phyloP scores from a whole-genome alignment of 1,140 invertebrate genomes.

The Chrysopa pallens region DNA sequence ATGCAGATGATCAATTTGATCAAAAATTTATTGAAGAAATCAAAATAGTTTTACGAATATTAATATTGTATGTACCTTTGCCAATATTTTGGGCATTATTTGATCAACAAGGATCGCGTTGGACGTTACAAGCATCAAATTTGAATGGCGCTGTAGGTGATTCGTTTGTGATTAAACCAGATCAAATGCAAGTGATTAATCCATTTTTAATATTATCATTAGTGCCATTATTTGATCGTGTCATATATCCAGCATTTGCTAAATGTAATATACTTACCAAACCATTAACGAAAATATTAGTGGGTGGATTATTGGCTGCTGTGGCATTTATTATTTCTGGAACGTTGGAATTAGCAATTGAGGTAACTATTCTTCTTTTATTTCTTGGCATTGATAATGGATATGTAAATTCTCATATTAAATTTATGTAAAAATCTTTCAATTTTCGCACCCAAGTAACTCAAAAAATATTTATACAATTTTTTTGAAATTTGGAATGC shows the following conservation, averaged over 20 bases:
- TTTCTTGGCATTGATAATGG: too few relatives aligned
- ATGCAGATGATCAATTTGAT: slow-evolving; percentile 57
- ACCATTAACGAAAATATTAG: slow-evolving; percentile 57
- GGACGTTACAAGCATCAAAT: slow-evolving; percentile 84
- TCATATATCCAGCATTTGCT: slow-evolving; percentile 35
- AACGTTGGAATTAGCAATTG: slow-evolving; percentile 59
- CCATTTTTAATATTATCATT: slow-evolving; percentile 69
- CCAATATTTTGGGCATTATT: slow-evolving; percentile 83
- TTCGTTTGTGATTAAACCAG: slow-evolving; percentile 53
- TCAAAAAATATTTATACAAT: too few relatives aligned
- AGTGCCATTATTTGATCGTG: slow-evolving; percentile 72
- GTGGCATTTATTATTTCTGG: slow-evolving; percentile 77
- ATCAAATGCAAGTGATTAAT: slow-evolving; percentile 81
- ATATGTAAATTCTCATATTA: too few relatives aligned
- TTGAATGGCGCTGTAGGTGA: slow-evolving; percentile 66
- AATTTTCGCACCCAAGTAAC: too few relatives aligned
- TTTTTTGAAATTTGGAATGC: too few relatives aligned
- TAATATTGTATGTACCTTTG: slow-evolving; percentile 63
- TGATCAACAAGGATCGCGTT: slow-evolving; percentile 77
- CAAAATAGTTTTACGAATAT: slow-evolving; percentile 48
- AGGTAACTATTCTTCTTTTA: slow-evolving; percentile 30
- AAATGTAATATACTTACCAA: slow-evolving; percentile 36
- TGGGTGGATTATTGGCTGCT: slow-evolving; percentile 69
- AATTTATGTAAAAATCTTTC: too few relatives aligned
- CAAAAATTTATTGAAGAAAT: slow-evolving; percentile 50